Evolutionary conservation across 1,140 invertebrate genomes (phyloP), one percentile per base, ranked within the genome.

Genomic region (Aricia agestis): DNA sequence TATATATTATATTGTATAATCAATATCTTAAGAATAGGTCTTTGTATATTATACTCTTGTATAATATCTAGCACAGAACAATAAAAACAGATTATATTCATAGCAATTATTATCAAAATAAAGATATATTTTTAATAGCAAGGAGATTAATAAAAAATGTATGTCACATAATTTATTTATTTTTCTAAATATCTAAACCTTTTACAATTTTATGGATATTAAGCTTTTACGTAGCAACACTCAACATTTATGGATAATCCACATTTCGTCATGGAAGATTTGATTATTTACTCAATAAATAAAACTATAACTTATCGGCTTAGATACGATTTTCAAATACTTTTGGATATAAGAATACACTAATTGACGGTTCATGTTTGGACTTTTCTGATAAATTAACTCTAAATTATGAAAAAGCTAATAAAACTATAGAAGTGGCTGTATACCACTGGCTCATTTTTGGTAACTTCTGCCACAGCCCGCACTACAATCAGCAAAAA

Each of bases 211-310:
- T 52, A 4, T 52, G 10, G 45, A 52, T 52, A n/a, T n/a, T n/a
- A 52, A 52, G 45, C 45, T 52, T 52, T 52, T 52, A 52, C 45
- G 45, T 52, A 52, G 45, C 45, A 52, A 52, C 45, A 15, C 45
- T 52, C 45, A 52, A 52, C 11, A 52, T 52, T 52, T 13, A 52
- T 13, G 13, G 10, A 4, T 15, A 13, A 52, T 15, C 45, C 45
- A 52, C 9, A 52, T 52, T 52, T 52, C 45, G 45, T 15, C 45
- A 52, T 52, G 45, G 45, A 52, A 52, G 45, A 52, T 15, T 52
- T 52, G 45, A 15, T 52, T 52, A 52, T 52, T 52, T 52, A 52
- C 45, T 15, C 45, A 52, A 52, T 13, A 13, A 52, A 9, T 52
- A 52, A 52, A 52, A 1, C 45, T 63, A 63, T 25, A 63, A 19